phyloP scores from a whole-genome alignment of 92 coral and sea anemone genomes.

The Montipora capitata region DNA sequence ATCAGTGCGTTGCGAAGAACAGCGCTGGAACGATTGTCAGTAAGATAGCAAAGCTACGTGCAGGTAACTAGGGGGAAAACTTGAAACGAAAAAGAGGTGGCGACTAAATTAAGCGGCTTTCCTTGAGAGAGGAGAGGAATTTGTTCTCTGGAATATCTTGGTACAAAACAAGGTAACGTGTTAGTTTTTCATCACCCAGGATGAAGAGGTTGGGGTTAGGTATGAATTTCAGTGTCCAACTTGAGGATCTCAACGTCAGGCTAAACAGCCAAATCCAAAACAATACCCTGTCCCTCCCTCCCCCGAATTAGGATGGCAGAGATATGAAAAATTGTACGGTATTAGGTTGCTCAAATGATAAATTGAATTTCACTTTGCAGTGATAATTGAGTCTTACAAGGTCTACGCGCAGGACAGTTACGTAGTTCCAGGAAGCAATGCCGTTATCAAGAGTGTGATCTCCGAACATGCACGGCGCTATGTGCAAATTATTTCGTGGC shows the following conservation, averaged over 20 bases:
- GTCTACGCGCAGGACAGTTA: constrained; percentile 88
- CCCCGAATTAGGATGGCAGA: no score
- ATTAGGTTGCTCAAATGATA: not conserved
- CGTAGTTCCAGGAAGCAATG: constrained; percentile 88
- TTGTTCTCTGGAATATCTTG: no score
- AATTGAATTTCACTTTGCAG: constrained; percentile 45
- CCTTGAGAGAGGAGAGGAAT: not conserved
- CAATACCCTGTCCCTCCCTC: no score
- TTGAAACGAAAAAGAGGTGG: no score
- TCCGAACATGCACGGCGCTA: constrained; percentile 83
- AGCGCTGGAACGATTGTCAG: constrained; percentile 82
- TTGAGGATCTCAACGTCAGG: no score
- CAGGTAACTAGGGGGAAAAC: constrained; percentile 67
- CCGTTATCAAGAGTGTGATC: constrained; percentile 84
- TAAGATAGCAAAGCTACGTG: constrained; percentile 86
- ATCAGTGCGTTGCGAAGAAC: constrained; percentile 90
- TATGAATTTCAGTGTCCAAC: no score
- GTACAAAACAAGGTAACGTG: not conserved
- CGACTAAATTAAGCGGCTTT: no score
- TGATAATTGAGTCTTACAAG: constrained; percentile 81
- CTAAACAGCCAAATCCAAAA: no score
- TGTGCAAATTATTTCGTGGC: constrained; percentile 90
- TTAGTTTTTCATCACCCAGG: not conserved
- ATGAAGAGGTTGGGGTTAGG: no score
- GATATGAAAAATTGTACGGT: no score